These are phyloP conservation scores for Apodemus speciosus DNA, from an alignment of 2,113 vertebrate genomes.

Conservation along the genomic window DNA sequence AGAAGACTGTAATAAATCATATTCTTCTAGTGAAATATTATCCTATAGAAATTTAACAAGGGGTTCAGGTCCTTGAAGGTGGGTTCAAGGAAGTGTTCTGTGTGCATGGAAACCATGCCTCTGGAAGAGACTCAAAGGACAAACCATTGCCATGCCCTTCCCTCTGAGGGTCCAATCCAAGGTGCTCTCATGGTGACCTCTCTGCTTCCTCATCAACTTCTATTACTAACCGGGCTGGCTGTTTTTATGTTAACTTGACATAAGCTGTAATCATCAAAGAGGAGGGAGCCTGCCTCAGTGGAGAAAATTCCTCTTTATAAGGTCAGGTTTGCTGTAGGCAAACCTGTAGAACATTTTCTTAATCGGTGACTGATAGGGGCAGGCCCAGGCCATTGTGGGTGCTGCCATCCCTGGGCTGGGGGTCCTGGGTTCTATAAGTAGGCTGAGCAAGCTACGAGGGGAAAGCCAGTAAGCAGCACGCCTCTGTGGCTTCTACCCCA, in stretches of 20 bases:
- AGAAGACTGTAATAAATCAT: neutral
- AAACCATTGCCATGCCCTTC: neutral
- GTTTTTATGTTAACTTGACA: neutral
- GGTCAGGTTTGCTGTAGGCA: neutral
- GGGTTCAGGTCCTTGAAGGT: neutral
- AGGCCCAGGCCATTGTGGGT: neutral
- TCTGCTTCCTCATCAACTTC: neutral
- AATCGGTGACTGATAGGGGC: neutral
- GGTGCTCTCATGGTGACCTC: neutral
- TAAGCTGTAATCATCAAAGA: neutral
- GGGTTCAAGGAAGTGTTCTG: slow-evolving; percentile 15
- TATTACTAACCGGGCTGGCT: neutral
- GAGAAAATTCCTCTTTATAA: neutral
- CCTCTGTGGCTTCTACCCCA: neutral
- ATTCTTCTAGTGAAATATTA: neutral
- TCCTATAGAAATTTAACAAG: neutral
- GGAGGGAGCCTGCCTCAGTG: neutral
- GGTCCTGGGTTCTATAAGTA: neutral
- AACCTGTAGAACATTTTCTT: neutral
- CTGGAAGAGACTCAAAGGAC: neutral
- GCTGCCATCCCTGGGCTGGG: neutral
- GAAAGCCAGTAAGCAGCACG: neutral
- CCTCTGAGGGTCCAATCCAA: neutral
- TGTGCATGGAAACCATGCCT: neutral
- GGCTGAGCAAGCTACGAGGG: neutral